A percentile compares a stretch with the other conserved stretches of the same genome.
phyloP scores from a whole-genome alignment of 2,888 invertebrate species.

The Willowsia nigromaculata region DNA sequence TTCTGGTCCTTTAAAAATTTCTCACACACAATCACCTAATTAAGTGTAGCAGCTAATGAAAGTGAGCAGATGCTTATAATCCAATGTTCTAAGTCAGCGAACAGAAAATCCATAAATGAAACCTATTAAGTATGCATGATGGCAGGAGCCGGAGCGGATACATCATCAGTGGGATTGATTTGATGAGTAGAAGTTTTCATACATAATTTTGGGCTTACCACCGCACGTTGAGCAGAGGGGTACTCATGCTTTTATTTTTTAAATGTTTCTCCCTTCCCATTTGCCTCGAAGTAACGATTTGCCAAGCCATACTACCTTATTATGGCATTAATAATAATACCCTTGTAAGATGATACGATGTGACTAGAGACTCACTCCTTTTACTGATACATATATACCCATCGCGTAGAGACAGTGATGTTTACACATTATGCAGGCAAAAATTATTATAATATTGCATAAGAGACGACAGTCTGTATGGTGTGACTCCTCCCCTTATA shows the following conservation, averaged over 20 bases:
- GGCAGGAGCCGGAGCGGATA: neutral
- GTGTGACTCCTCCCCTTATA: neutral
- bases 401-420: neutral
- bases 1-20: no score
- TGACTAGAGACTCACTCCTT: neutral
- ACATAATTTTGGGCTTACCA: neutral
- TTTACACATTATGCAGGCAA: no score
- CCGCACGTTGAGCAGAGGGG: neutral
- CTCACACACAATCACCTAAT: no score
- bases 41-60: no score
- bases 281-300: conserved; percentile 4
- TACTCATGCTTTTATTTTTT: neutral
- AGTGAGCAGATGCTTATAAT: no score
- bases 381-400: neutral
- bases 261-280: neutral
- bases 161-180: neutral
- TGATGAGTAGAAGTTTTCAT: neutral
- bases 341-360: neutral
- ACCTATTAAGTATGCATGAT: no score
- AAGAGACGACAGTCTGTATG: neutral
- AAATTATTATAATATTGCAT: neutral
- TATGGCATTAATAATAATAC: conserved; percentile 32
- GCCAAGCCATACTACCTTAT: neutral
- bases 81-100: no score
- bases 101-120: no score